Evolutionary conservation across 2,888 invertebrate genomes (phyloP), one percentile per base, ranked within the genome.

Genomic region (Coleophora deauratella): DNA sequence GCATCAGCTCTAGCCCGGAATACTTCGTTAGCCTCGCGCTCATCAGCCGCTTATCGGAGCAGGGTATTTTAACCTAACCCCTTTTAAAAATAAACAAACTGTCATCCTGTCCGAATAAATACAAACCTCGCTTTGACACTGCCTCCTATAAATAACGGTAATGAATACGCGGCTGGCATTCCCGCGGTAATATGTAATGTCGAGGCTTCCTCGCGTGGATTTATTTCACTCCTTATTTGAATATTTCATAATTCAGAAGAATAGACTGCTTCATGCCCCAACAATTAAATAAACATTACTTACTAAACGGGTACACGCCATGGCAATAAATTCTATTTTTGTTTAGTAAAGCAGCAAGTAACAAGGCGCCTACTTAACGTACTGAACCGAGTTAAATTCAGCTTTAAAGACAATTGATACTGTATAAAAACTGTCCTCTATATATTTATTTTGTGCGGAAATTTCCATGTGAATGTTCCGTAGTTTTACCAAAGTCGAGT

Each of bases 111-210:
- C 73, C 77, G 74, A 76, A 75, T 79, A 80, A 78, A 80, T 77
- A 79, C 75, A 73, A 73, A 67, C 67, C 73, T 59, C 69, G 69
- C 67, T 81, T 79, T 80, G 80, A 80, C 80, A 82, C 68, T 70
- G 74, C 67, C 72, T 63, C 72, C 79, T 80, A 84, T 84, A 81
- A 84, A 84, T 84, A 82, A 80, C 67, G 59, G 75, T 82, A 84
- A 82, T 84, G 81, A 81, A 81, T 82, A 76, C 80, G 71, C 70
- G 70, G 70, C 63, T 68, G 71, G 67, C 76, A 71, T 71, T 67
- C 74, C 71, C 70, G 71, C 68, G 67, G 74, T 68, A 72, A 78
- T 77, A 72, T 72, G 78, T 79, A 79, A 79, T 75, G 76, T 71
- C 67, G 70, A 72, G 72, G 65, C 74, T 73, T 75, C 72, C 77